Percentiles rank a stretch among this genome's conserved stretches.
These are phyloP conservation scores for Hassar affinis DNA, from an alignment of 2,113 vertebrate genomes.

Conservation along the genomic window DNA sequence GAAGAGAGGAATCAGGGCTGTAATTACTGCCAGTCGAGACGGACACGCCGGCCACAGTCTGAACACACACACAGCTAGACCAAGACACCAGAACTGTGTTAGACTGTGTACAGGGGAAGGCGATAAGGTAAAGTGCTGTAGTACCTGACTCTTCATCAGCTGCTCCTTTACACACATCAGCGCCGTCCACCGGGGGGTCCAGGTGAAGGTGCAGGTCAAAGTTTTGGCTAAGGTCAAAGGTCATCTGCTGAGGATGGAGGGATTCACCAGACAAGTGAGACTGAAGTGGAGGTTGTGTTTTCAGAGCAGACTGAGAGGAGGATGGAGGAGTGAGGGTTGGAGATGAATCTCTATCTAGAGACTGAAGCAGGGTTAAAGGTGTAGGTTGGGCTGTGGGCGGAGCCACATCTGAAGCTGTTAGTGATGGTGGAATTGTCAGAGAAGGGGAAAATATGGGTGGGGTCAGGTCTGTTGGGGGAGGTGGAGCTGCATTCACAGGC, in stretches of 20 bases:
- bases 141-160: slow-evolving; percentile 56
- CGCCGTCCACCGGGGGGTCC: slow-evolving; percentile 52
- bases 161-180: slow-evolving; percentile 58
- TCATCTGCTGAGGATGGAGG: not conserved
- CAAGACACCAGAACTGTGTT: not conserved
- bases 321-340: slow-evolving; percentile 15
- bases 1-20: slow-evolving; percentile 49
- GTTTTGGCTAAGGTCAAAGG: not conserved
- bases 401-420: not conserved
- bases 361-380: not conserved
- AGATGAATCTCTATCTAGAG: too few species aligned
- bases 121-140: not conserved
- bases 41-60: not conserved
- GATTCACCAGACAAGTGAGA: not conserved
- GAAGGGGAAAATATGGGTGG: not conserved
- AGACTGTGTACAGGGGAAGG: not conserved
- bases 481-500: not conserved
- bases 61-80: slow-evolving; percentile 35
- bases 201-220: not conserved
- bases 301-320: not conserved
- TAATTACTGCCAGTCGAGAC: slow-evolving; percentile 36
- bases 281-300: not conserved
- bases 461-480: not conserved
- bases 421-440: not conserved
- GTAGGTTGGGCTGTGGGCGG: not conserved